Percentiles rank a stretch among this genome's conserved stretches.
Evolutionary conservation across 1,140 invertebrate genomes (phyloP).

Genomic region (Atta colombica): DNA sequence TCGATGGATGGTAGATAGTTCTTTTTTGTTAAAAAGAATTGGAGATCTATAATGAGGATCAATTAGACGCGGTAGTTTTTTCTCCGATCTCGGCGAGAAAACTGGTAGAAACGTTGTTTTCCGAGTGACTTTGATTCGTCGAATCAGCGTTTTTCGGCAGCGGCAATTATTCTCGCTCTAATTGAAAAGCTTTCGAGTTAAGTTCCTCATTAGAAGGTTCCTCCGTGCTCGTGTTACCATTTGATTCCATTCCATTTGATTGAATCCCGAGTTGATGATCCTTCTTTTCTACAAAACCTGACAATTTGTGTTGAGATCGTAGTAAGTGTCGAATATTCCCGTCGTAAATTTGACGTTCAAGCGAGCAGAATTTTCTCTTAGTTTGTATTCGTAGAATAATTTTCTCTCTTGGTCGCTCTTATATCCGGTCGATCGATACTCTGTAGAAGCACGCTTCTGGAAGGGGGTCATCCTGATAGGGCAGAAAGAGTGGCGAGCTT

Average conservation of each 20-base stretch:
- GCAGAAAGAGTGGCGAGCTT: constrained; percentile 66
- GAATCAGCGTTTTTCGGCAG: constrained; percentile 56
- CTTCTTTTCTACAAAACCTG: not conserved
- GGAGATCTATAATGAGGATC: not conserved
- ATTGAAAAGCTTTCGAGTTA: constrained; percentile 54
- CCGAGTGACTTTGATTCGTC: constrained; percentile 31
- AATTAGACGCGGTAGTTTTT: constrained; percentile 10
- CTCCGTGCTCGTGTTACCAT: constrained; percentile 28
- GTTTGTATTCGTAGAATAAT: constrained; percentile 47
- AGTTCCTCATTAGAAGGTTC: constrained; percentile 36
- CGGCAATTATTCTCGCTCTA: constrained; percentile 59
- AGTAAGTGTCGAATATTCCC: constrained; percentile 51
- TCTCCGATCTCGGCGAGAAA: not conserved
- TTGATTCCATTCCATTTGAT: constrained; percentile 24
- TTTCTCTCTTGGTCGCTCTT: constrained; percentile 63
- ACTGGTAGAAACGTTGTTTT: not conserved
- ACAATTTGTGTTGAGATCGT: constrained; percentile 58
- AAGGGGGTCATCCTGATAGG: constrained; percentile 73
- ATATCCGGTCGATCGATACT: constrained; percentile 70
- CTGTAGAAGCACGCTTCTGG: constrained; percentile 52
- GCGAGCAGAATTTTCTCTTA: constrained; percentile 60
- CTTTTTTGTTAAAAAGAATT: not conserved
- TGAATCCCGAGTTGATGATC: constrained; percentile 47
- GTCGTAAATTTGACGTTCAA: constrained; percentile 67
- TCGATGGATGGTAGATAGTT: not conserved